phyloP scores from a whole-genome alignment of 2,113 vertebrate species.

The Podiceps cristatus region DNA sequence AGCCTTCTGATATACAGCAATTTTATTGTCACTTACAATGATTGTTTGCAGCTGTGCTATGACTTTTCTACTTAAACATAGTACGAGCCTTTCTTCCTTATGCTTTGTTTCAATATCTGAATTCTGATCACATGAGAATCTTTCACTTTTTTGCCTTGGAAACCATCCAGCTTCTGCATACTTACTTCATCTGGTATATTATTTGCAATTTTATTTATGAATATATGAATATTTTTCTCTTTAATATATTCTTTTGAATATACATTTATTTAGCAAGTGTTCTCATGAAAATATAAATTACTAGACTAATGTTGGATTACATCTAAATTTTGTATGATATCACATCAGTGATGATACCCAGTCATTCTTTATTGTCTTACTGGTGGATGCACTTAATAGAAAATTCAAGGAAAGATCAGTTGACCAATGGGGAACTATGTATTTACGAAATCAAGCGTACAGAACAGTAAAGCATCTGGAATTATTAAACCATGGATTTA shows the following conservation, averaged over 20 bases:
- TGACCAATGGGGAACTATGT: not conserved
- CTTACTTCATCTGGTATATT: not conserved
- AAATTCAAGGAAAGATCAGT: not conserved
- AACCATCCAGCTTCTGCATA: not conserved
- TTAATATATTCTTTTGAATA: not conserved
- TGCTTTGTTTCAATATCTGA: not conserved
- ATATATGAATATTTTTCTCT: not conserved
- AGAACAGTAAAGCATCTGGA: not conserved
- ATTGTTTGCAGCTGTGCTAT: not conserved
- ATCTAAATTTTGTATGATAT: not conserved
- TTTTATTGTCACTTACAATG: not conserved
- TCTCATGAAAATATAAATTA: not conserved
- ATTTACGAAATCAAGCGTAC: not conserved
- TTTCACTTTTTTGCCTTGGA: not conserved
- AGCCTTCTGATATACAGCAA: not conserved
- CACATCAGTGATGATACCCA: not conserved
- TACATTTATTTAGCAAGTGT: not conserved
- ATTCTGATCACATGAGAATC: not conserved
- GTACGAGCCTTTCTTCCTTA: not conserved
- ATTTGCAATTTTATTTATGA: not conserved
- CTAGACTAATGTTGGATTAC: not conserved
- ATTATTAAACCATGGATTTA: not conserved
- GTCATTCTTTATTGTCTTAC: not conserved
- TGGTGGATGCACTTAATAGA: not conserved
- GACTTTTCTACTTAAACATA: not conserved